A percentile compares a stretch with the other conserved stretches of the same genome.
phyloP scores from a whole-genome alignment of 2,113 vertebrate genomes.

The Cottus gobio region DNA sequence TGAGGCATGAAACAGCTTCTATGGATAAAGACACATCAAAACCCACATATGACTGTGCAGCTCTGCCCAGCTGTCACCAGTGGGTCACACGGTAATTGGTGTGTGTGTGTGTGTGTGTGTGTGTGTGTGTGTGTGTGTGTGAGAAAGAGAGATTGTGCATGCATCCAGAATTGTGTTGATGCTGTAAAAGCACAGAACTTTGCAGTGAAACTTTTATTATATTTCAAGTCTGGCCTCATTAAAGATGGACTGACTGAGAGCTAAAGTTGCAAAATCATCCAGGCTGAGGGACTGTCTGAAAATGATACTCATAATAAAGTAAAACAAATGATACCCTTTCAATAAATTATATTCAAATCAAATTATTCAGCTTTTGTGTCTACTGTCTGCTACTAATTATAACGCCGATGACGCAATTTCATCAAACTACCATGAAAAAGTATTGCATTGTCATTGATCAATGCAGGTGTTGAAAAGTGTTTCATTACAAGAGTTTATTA shows the following conservation, averaged over 20 bases:
- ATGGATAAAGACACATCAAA: conserved; percentile 39
- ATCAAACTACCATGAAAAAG: neutral
- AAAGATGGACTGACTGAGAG: conserved; percentile 43
- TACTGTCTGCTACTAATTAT: neutral
- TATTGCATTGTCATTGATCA: neutral
- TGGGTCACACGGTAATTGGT: conserved; percentile 48
- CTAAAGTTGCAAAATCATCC: conserved; percentile 8
- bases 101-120: neutral
- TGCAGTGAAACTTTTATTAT: conserved; percentile 7
- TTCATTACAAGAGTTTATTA: conserved; percentile 6
- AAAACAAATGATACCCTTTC: neutral
- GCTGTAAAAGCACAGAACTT: conserved; percentile 9
- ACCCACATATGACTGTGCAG: conserved; percentile 28
- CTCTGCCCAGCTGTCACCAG: conserved; percentile 42
- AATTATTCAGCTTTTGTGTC: neutral
- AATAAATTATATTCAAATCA: neutral
- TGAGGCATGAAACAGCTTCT: neutral
- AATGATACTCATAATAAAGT: neutral
- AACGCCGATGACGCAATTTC: neutral
- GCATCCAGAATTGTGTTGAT: neutral
- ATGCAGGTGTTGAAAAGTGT: neutral
- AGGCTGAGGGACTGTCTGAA: neutral
- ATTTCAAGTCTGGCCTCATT: conserved; percentile 28
- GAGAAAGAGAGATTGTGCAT: neutral
- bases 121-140: neutral